Evolutionary conservation across 2,797 vertebrate species (phyloP), one percentile per base, ranked within the genome.

Genomic region (Parambassis ranga): DNA sequence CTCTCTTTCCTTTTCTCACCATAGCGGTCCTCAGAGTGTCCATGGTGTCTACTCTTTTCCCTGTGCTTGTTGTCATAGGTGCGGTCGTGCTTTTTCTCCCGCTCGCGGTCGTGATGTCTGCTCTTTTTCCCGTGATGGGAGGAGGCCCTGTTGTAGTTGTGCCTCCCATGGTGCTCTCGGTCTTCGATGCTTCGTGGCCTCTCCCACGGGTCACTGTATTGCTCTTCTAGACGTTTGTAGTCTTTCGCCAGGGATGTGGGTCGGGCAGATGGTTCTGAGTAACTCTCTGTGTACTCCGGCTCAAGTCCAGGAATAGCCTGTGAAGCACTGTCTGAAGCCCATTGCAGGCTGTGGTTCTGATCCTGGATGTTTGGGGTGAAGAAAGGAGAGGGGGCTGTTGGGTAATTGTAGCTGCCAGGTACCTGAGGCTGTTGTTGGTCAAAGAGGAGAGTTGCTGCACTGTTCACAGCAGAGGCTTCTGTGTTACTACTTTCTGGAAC

Each of bases 201-300:
- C 73, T 96, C 95, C 94, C 95, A 96, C 9, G 93, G 93, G 80
- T 97, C 95, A 0, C 88, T 93, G 73, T 94, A 94, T 13, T 87
- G 90, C 73, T 94, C 94, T 76, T 97, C 95, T 4, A 83, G 79
- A 41, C 91, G 92, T 73, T 93, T 94, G 55, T 82, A 65, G 23
- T 95, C 94, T 89, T 93, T 96, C 71, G 73, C 79, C 46, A 84
- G 84, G 62, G 91, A 87, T n/a, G 90, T 81, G 42, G 92, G 87
- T 19, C 87, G 91, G 36, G 76, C 75, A 4, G 84, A 58, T 9
- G 84, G 48, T 14, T 93, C 90, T 2, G 91, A 64, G 79, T 84
- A 93, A 65, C 92, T 87, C 48, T 93, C 81, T 1, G 75, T 24
- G 10, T 50, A 32, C 46, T 85, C 60, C 78, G 90, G 52, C 82